Evolutionary conservation across 2,113 vertebrate genomes (phyloP).

Genomic region (Echinops telfairi): DNA sequence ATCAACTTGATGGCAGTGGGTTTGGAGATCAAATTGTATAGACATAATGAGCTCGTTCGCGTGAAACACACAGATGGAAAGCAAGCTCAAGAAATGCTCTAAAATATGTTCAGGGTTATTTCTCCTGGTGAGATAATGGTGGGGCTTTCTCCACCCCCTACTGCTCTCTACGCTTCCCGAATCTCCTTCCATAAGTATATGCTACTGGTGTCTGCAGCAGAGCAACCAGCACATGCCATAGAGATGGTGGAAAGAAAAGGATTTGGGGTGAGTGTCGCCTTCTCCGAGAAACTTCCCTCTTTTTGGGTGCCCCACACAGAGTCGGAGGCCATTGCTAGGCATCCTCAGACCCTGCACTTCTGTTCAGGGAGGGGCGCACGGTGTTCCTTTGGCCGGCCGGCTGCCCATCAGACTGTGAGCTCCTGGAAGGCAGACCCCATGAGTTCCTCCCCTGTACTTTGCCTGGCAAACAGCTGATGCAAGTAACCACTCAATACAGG

Average conservation of each 20-base stretch:
- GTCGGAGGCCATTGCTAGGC: neutral
- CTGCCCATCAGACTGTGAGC: conserved; percentile 75
- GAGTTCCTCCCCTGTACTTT: neutral
- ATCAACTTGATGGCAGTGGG: too few species aligned
- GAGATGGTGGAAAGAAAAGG: neutral
- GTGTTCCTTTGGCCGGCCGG: neutral
- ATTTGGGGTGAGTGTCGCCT: conserved; percentile 3
- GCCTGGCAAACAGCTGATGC: conserved; percentile 65
- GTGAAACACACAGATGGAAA: conserved; percentile 5
- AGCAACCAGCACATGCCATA: conserved; percentile 12
- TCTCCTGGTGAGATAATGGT: neutral
- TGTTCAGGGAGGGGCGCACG: neutral
- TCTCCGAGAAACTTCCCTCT: neutral
- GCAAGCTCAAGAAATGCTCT: neutral
- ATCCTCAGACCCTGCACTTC: neutral
- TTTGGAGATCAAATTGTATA: neutral
- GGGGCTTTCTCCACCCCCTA: neutral
- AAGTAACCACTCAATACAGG: conserved; percentile 42
- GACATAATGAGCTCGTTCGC: neutral
- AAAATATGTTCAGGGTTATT: neutral
- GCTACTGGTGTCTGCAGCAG: conserved; percentile 51
- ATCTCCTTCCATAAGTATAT: neutral
- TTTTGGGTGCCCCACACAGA: neutral
- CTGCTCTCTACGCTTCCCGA: neutral
- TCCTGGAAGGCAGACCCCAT: conserved; percentile 69